Percentiles rank a stretch among this genome's conserved stretches.
Conservation (phyloP, 2,113 vertebrate genomes). For the Pimephales promelas region DNA sequence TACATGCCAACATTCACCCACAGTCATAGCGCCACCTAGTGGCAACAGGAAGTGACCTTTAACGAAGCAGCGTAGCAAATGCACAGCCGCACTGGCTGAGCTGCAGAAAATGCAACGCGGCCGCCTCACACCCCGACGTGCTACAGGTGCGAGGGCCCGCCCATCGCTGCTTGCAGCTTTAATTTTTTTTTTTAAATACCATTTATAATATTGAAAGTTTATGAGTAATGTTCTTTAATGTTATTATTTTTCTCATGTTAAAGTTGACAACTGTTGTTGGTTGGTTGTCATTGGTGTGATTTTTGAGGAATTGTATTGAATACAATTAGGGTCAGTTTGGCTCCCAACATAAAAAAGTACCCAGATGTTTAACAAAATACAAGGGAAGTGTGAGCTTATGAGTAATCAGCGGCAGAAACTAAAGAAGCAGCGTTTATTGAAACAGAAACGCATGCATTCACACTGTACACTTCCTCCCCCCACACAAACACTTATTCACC, state of each 20-base stretch:
- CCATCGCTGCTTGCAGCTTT: too few relatives aligned
- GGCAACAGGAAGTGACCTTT: too few relatives aligned
- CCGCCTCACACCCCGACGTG: too few relatives aligned
- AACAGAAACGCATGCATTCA: constrained; percentile 15
- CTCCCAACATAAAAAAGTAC: neutral
- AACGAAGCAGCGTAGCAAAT: too few relatives aligned
- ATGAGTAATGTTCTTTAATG: too few relatives aligned
- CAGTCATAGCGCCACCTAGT: too few relatives aligned
- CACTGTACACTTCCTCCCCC: constrained; percentile 49
- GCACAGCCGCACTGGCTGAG: too few relatives aligned
- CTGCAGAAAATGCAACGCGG: too few relatives aligned
- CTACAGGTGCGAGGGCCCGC: too few relatives aligned
- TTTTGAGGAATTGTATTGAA: neutral
- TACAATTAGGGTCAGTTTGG: neutral
- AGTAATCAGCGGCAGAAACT: constrained; percentile 9
- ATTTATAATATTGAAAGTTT: too few relatives aligned
- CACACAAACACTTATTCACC: constrained; percentile 38
- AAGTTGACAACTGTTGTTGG: too few relatives aligned
- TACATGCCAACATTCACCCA: too few relatives aligned
- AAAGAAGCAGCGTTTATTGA: constrained; percentile 11
- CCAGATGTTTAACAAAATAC: neutral
- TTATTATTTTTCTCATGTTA: neutral
- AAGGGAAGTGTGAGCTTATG: neutral
- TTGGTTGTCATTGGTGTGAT: neutral
- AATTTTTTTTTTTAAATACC: neutral